A percentile compares a stretch with the other conserved stretches of the same genome.
Conservation (phyloP, 2,113 vertebrate genomes). For the Plectropomus leopardus region DNA sequence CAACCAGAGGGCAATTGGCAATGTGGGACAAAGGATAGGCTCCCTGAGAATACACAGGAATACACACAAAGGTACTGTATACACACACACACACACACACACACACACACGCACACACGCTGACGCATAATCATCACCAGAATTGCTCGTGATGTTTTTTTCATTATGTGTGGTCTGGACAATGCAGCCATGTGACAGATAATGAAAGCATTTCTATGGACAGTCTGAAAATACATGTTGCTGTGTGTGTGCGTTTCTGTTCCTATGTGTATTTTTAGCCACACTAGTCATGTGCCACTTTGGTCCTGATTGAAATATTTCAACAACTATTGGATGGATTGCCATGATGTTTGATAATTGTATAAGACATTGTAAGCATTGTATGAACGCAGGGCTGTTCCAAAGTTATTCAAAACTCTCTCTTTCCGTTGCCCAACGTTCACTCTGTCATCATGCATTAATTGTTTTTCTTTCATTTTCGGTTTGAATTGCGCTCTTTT, state of each 20-base stretch:
- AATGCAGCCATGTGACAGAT: background rate
- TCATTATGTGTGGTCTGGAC: background rate
- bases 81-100: background rate
- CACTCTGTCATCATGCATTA: no score
- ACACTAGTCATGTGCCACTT: background rate
- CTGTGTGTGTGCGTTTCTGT: background rate
- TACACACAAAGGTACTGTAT: background rate
- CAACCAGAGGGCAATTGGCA: conserved; percentile 35
- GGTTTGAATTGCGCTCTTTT: no score
- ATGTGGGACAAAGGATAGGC: conserved; percentile 15
- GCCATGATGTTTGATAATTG: background rate
- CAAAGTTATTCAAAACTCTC: no score
- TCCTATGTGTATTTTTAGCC: background rate
- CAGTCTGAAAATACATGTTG: background rate
- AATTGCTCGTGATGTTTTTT: background rate
- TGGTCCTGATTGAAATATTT: background rate
- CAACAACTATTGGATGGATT: background rate
- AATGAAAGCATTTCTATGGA: background rate
- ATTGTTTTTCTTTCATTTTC: no score
- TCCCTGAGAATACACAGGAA: background rate
- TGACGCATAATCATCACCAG: background rate
- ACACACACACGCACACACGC: background rate
- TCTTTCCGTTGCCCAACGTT: no score
- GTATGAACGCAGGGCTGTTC: no score
- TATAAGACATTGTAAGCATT: no score